Evolutionary conservation across 2,113 vertebrate species (phyloP), one percentile per base, ranked within the genome.

Genomic region (Anser brachyrhynchus): DNA sequence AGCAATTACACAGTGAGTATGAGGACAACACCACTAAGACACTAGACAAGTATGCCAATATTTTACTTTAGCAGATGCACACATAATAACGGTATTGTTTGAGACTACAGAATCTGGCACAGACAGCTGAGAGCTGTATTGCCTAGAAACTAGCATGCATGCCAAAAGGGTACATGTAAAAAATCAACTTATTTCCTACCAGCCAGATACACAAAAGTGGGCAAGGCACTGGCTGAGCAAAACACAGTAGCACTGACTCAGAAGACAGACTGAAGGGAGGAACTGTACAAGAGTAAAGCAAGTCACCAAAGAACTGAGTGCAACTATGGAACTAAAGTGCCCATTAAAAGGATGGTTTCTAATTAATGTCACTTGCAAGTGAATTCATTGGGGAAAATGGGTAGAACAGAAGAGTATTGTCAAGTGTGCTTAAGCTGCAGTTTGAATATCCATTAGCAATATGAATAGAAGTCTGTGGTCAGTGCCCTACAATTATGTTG

Each of bases 381-480:
- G 75, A 81, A 92, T 84, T 92, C 83, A 83, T 29, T 39, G 18
- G 70, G 80, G 66, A 61, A 95, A 93, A 92, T 35, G 89, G 39
- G 73, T 92, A 43, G 80, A 97, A 94, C 80, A 93, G 84, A 89
- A 75, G 12, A 91, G 43, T 66, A 61, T 10, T 79, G 80, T 92
- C 70, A 92, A 95, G 52, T 69, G 78, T 0, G 0, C 43, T 93
- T 77, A 84, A 87, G 84, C 22, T 84, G 73, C 70, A 89, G 85
- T 78, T 2, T 82, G 89, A 89, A 93, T 93, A 96, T 94, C 80
- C 79, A 75, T 90, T 72, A 92, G 80, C 80, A 93, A 89, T 44
- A 21, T 87, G 83, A 93, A 96, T 61, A 82, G 52, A 87, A 87
- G 80, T 49, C 90, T 93, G 95, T 89, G 92, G 92, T 93, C 77